Conservation (phyloP, 2,113 vertebrate species). For the Grammomys dolichurus region DNA sequence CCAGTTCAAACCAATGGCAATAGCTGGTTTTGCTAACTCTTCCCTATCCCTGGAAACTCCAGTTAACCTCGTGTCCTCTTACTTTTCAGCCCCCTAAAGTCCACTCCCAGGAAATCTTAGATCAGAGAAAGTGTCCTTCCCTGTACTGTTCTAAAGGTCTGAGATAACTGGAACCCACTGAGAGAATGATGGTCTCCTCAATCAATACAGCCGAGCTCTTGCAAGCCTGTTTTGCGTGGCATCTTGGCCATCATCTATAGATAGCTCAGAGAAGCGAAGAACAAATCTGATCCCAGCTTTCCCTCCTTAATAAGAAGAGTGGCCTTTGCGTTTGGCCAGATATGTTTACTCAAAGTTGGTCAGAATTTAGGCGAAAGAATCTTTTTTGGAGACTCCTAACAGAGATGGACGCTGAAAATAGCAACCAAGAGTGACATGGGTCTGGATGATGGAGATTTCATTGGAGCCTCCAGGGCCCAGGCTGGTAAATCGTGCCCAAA, state of each 20-base stretch:
- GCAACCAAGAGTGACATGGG: neutral
- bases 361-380: neutral
- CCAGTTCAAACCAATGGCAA: neutral
- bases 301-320: neutral
- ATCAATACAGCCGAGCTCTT: neutral
- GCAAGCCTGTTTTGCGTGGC: neutral
- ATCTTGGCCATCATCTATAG: neutral
- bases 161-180: neutral
- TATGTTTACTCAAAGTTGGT: neutral
- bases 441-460: neutral
- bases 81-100: neutral
- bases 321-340: neutral
- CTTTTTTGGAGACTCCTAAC: neutral
- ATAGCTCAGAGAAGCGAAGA: neutral
- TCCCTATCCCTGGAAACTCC: neutral
- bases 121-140: neutral
- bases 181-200: neutral
- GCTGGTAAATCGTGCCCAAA: neutral
- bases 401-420: neutral
- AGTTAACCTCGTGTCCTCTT: neutral
- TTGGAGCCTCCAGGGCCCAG: neutral
- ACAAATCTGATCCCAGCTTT: constrained; percentile 5
- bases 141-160: neutral
- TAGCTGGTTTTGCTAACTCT: neutral
- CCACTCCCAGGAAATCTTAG: neutral